Evolutionary conservation across 2,888 invertebrate species (phyloP).

Genomic region (Agapostemon virescens): DNA sequence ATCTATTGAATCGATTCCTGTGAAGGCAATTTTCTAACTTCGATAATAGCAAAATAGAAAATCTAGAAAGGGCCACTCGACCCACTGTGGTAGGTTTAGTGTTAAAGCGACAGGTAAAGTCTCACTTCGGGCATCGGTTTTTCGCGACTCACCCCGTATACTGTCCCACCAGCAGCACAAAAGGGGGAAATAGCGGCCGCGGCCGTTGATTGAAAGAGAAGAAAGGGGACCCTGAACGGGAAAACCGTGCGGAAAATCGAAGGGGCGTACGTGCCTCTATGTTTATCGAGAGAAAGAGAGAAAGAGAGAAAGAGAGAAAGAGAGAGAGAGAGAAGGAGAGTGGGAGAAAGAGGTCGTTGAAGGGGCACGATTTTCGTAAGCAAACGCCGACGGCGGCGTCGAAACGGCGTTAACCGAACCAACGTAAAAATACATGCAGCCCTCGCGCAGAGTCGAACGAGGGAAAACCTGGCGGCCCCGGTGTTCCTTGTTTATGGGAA

Average conservation of each 20-base stretch:
- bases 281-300: neutral
- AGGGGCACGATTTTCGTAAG: constrained; percentile 11
- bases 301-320: neutral
- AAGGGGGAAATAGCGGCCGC: neutral
- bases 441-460: constrained; percentile 18
- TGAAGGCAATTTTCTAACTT: too few species aligned
- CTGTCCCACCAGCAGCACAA: neutral
- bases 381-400: neutral
- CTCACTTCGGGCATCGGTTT: neutral
- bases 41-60: too few species aligned
- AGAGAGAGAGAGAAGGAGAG: neutral
- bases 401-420: constrained; percentile 22
- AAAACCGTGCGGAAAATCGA: constrained; percentile 13
- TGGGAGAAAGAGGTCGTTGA: neutral
- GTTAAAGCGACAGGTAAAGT: neutral
- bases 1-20: too few species aligned
- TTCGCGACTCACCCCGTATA: neutral
- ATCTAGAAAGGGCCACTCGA: too few species aligned
- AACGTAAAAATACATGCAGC: constrained; percentile 30
- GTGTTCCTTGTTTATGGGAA: constrained; percentile 40
- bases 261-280: constrained; percentile 6
- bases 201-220: constrained; percentile 8
- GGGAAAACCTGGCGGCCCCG: neutral
- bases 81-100: too few species aligned
- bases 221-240: neutral